phyloP scores from a whole-genome alignment of 2,797 vertebrate genomes.

The Helostoma temminkii region DNA sequence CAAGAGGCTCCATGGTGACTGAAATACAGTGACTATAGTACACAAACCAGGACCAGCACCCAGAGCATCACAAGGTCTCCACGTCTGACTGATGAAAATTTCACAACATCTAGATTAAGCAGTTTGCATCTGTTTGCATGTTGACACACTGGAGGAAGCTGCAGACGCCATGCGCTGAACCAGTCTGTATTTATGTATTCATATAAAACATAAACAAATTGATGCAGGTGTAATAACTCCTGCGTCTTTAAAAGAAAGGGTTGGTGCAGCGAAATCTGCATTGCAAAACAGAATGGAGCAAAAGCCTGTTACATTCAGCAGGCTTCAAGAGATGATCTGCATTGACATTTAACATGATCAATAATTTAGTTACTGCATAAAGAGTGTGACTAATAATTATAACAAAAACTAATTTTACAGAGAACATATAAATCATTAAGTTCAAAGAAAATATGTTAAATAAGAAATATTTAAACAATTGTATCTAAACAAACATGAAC shows the following conservation, averaged over 20 bases:
- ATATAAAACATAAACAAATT: constrained; percentile 38
- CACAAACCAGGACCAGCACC: neutral
- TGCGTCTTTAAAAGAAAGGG: constrained; percentile 13
- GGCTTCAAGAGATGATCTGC: constrained; percentile 18
- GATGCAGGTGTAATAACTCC: constrained; percentile 23
- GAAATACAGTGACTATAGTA: neutral
- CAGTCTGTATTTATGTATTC: constrained; percentile 57
- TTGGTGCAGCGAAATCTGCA: constrained; percentile 53
- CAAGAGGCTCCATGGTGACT: neutral
- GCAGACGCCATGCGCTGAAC: constrained; percentile 30
- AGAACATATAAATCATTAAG: neutral
- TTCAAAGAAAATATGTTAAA: neutral
- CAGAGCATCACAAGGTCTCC: neutral
- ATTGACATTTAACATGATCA: constrained; percentile 1
- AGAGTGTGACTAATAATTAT: neutral
- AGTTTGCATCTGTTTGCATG: constrained; percentile 13
- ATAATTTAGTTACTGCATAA: constrained; percentile 4
- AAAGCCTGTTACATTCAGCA: constrained; percentile 15
- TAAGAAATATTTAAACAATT: neutral
- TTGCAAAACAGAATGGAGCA: constrained; percentile 57
- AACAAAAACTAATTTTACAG: neutral
- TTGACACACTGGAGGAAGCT: constrained; percentile 30
- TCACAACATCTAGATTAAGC: constrained; percentile 9
- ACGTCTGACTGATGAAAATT: constrained; percentile 6
- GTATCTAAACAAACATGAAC: neutral